These are phyloP conservation scores for Scytalopus superciliaris DNA, from an alignment of 2,113 vertebrate genomes.

Conservation along the genomic window DNA sequence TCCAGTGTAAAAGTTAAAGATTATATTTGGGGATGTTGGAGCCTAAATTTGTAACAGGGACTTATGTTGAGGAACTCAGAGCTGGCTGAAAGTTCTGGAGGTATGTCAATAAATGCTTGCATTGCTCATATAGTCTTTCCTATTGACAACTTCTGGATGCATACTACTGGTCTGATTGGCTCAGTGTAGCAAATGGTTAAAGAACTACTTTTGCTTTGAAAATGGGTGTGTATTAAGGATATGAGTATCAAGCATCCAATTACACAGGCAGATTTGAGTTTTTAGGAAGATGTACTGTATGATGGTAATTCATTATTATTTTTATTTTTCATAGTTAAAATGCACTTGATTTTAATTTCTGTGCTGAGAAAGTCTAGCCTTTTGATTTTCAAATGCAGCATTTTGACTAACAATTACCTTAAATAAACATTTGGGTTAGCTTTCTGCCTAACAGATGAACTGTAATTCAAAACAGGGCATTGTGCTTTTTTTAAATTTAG, in stretches of 20 bases:
- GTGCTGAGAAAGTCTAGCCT: background rate
- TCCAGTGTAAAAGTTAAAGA: background rate
- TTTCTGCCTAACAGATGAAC: background rate
- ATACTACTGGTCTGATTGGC: background rate
- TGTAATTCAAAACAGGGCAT: background rate
- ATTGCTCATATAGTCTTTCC: background rate
- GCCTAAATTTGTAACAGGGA: background rate
- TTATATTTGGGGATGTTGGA: background rate
- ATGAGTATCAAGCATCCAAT: background rate
- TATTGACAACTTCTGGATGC: background rate
- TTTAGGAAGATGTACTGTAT: background rate
- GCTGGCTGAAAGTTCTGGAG: background rate
- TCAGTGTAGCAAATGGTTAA: background rate
- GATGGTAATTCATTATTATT: background rate
- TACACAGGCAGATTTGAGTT: background rate
- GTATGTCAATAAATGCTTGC: background rate
- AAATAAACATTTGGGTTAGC: background rate
- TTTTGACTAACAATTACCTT: background rate
- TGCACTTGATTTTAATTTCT: background rate
- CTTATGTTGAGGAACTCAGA: background rate
- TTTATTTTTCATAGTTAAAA: background rate
- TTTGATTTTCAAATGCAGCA: background rate
- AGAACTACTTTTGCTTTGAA: background rate
- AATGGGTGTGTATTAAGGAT: background rate
- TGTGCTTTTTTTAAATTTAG: constrained; percentile 64